phyloP scores from a whole-genome alignment of 2,888 invertebrate species.

The Epinotia brunnichana region DNA sequence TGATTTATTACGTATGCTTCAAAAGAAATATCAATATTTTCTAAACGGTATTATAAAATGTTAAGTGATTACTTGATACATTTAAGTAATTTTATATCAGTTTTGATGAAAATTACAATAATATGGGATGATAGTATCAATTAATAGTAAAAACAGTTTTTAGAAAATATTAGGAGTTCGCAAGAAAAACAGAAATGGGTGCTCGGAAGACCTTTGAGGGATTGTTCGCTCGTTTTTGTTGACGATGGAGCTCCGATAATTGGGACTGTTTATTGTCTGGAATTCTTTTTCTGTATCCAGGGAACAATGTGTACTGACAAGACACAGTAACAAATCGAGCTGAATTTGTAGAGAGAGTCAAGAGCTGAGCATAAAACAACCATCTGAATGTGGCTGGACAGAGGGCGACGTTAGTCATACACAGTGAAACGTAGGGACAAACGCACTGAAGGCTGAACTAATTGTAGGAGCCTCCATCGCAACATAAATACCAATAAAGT shows the following conservation, averaged over 20 bases:
- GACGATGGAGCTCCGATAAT: background rate
- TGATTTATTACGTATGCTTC: constrained; percentile 24
- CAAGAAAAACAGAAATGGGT: constrained; percentile 3
- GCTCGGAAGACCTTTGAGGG: constrained; percentile 2
- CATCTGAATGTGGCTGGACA: background rate
- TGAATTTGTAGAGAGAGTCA: background rate
- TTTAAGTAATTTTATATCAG: constrained; percentile 38
- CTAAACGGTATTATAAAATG: constrained; percentile 29
- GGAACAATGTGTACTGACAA: background rate
- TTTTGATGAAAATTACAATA: constrained; percentile 34
- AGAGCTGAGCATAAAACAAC: background rate
- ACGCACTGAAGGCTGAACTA: constrained; percentile 1
- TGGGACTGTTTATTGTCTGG: background rate
- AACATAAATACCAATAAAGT: constrained; percentile 24
- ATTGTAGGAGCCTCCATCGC: constrained; percentile 20
- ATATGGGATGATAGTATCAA: constrained; percentile 30
- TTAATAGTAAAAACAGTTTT: constrained; percentile 29
- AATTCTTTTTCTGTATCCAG: background rate
- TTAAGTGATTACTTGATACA: constrained; percentile 32
- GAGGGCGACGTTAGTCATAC: background rate
- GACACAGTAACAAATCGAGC: background rate
- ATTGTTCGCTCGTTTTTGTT: background rate
- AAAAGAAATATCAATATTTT: constrained; percentile 41
- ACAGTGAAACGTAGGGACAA: background rate
- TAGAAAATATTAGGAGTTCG: constrained; percentile 26